phyloP scores from a whole-genome alignment of 2,888 invertebrate genomes.

The Plebejus anna region DNA sequence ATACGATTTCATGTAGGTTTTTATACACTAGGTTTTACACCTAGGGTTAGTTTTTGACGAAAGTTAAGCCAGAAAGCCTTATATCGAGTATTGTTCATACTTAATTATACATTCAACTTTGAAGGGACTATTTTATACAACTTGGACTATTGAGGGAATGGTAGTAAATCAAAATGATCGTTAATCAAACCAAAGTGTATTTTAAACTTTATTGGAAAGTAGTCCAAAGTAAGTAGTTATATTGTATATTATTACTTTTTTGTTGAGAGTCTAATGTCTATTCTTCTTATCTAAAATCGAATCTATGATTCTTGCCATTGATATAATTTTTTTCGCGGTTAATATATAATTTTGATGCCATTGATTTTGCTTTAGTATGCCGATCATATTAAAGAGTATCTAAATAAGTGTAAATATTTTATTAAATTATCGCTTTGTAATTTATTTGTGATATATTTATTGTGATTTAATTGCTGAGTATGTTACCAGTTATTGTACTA shows the following conservation, averaged over 20 bases:
- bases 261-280: not conserved
- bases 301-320: constrained; percentile 3
- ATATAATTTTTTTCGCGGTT: not conserved
- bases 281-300: not conserved
- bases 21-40: constrained; percentile 18
- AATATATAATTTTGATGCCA: not conserved
- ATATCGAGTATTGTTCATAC: not conserved
- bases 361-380: not conserved
- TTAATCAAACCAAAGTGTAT: not conserved
- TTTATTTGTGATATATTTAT: constrained; percentile 35
- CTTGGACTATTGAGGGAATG: not conserved
- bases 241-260: not conserved
- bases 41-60: not conserved
- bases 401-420: constrained; percentile 9
- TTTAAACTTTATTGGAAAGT: not conserved
- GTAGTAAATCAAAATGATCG: not conserved
- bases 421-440: constrained; percentile 26
- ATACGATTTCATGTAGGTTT: constrained; percentile 23
- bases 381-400: not conserved
- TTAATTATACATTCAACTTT: not conserved
- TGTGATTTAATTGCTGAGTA: constrained; percentile 23
- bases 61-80: constrained; percentile 7
- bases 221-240: not conserved
- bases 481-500: constrained; percentile 24
- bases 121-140: not conserved